These are phyloP conservation scores for Nerophis ophidion DNA, from an alignment of 2,113 vertebrate genomes.

Conservation along the genomic window DNA sequence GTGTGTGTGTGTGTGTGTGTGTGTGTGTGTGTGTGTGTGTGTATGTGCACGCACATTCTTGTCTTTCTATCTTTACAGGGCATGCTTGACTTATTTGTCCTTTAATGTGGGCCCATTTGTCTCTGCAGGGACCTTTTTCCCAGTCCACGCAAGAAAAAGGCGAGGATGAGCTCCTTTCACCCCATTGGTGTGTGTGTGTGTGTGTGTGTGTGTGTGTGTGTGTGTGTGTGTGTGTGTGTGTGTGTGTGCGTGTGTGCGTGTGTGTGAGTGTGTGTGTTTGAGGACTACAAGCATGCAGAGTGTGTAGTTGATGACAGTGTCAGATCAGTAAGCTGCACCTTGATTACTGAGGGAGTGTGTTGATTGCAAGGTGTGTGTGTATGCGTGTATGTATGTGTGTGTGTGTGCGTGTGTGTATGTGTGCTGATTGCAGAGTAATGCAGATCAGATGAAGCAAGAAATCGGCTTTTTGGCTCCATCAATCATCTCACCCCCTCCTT, in stretches of 20 bases:
- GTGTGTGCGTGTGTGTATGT: slow-evolving; percentile 1
- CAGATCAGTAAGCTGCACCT: too few relatives aligned
- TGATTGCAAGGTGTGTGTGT: not conserved
- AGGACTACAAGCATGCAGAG: not conserved
- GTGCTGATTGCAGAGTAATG: slow-evolving; percentile 63
- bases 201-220: too few relatives aligned
- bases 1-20: too few relatives aligned
- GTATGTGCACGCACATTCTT: not conserved
- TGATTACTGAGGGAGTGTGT: not conserved
- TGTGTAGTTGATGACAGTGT: slow-evolving; percentile 3
- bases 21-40: too few relatives aligned
- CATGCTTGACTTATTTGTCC: not conserved
- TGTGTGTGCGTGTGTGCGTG: too few relatives aligned
- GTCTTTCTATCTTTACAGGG: not conserved
- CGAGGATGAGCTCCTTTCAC: not conserved
- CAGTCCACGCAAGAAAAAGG: not conserved
- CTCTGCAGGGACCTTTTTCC: too few relatives aligned
- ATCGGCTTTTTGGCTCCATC: slow-evolving; percentile 68
- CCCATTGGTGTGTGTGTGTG: not conserved
- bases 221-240: too few relatives aligned
- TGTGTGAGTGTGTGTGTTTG: not conserved
- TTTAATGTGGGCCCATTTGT: not conserved
- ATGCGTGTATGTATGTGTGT: not conserved
- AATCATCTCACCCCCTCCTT: slow-evolving; percentile 51
- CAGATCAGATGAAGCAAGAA: slow-evolving; percentile 72